Evolutionary conservation across 2,888 invertebrate species (phyloP), one percentile per base, ranked within the genome.

Genomic region (Tenthredo notha): DNA sequence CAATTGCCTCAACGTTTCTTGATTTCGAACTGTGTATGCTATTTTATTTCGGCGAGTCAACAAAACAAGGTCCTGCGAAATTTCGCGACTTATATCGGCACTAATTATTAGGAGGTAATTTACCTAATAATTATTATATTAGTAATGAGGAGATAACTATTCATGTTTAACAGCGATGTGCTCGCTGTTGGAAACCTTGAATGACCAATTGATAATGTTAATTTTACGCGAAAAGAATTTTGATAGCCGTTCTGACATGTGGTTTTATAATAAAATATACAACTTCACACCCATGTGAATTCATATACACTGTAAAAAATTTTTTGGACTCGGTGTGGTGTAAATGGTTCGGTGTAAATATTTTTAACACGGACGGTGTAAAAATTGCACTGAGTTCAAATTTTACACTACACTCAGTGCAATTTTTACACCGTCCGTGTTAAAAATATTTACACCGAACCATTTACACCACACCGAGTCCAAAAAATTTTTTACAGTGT

Each of bases 171-270:
- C 50, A 77, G 15, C 12, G 12, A 74, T 40, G 21, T 67, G 29
- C 37, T 37, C 15, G 21, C n/a, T 10, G 15, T 77, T 18, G 18
- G 25, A 80, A 61, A 40, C 58, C 80, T 58, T 37, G 61, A 61
- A 61, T 21, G 80, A 80, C 21, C 61, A 61, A 80, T 80, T 58
- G 61, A 80, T 37, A 58, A 33, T 80, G 77, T 50, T 29, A 18
- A 77, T 50, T 47, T 50, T 6, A 77, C 33, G 15, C 29, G 54
- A 25, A 18, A 18, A 9, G 25, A 50, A 54, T 77, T 77, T 50
- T n/a, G 77, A 50, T 50, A 54, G 77, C 50, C 33, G 54, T n/a
- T 77, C 6, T 37, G 43, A 43, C 12, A 21, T 18, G 15, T 50
- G 29, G 29, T 50, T 77, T 29, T 77, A n/a, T 40, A 43, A 29